Conservation (phyloP, 2,888 invertebrate genomes). For the Norana najaformis region DNA sequence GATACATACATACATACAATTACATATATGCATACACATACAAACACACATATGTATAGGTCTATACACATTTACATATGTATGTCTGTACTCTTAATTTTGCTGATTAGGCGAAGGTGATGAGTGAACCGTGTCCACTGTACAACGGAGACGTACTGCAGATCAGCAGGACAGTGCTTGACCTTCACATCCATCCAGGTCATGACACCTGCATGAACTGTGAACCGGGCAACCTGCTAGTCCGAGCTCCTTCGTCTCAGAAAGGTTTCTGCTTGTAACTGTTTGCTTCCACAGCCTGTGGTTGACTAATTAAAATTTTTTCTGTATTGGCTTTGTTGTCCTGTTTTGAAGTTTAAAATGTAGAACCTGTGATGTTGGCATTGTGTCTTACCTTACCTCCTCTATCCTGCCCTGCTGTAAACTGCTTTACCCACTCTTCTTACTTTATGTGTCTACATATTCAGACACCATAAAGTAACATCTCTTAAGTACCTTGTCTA, state of each 20-base stretch:
- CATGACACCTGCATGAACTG: slow-evolving; percentile 88
- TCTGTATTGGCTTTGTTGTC: too few species aligned
- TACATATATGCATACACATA: too few species aligned
- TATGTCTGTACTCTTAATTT: background rate
- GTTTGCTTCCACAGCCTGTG: background rate
- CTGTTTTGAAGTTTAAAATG: too few species aligned
- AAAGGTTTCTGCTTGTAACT: background rate
- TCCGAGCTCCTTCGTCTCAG: background rate
- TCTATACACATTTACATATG: background rate
- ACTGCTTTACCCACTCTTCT: background rate
- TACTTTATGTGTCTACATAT: background rate
- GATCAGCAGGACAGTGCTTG: slow-evolving; percentile 65
- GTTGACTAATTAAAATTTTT: background rate
- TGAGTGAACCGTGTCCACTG: slow-evolving; percentile 60
- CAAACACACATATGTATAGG: background rate
- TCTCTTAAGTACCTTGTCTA: too few species aligned
- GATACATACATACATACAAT: too few species aligned
- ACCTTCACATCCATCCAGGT: slow-evolving; percentile 74
- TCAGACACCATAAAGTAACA: too few species aligned
- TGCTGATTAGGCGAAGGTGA: slow-evolving; percentile 30
- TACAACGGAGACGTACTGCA: slow-evolving; percentile 72
- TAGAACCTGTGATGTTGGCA: too few species aligned
- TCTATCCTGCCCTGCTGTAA: background rate
- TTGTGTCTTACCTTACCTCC: background rate
- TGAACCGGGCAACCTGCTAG: slow-evolving; percentile 74